phyloP scores from a whole-genome alignment of 2,113 vertebrate species.

The Eulacestoma nigropectus region DNA sequence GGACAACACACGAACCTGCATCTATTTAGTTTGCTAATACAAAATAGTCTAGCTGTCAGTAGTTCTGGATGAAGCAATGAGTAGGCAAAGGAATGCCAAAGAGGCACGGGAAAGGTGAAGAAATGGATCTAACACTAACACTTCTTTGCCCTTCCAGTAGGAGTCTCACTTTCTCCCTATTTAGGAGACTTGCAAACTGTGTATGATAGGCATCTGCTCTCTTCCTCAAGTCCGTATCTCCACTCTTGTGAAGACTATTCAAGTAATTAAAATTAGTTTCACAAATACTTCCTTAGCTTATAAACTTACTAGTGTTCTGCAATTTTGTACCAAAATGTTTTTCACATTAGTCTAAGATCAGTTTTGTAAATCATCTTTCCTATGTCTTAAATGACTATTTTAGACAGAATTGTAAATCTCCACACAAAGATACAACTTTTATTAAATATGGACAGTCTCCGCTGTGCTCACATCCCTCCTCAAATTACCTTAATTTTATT shows the following conservation, averaged over 20 bases:
- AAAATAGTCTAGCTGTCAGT: background rate
- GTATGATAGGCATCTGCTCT: background rate
- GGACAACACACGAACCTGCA: background rate
- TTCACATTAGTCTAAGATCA: background rate
- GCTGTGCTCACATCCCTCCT: accelerated
- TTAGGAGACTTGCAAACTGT: background rate
- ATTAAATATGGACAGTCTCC: background rate
- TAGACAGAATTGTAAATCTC: background rate
- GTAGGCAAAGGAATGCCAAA: background rate
- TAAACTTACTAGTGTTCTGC: background rate
- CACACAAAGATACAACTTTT: background rate
- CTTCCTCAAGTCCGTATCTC: accelerated
- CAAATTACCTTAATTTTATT: background rate
- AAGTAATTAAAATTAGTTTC: background rate
- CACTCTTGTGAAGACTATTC: background rate
- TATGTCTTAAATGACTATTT: background rate
- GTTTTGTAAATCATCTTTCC: background rate
- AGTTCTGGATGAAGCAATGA: background rate
- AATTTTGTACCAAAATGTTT: background rate
- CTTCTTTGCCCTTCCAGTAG: background rate
- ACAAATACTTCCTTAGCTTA: background rate
- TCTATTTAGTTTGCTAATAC: background rate
- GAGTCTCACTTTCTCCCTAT: background rate
- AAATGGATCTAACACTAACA: background rate
- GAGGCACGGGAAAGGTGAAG: background rate